Conservation (phyloP, 2,797 vertebrate species). For the Tragelaphus oryx region DNA sequence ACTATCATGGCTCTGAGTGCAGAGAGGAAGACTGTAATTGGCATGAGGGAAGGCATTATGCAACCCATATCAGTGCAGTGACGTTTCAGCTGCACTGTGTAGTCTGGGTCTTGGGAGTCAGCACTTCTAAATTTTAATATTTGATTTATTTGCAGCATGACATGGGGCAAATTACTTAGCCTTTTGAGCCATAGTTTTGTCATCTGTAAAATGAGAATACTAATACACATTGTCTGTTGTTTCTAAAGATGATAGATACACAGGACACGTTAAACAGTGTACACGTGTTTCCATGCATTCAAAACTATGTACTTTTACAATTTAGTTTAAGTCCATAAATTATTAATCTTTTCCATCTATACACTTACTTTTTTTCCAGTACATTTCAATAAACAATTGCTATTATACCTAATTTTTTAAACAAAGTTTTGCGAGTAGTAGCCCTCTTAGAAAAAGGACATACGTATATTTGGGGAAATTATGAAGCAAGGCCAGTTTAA, state of each 20-base stretch:
- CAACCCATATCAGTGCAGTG: fast-evolving
- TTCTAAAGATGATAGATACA: background rate
- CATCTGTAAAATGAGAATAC: background rate
- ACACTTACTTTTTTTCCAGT: background rate
- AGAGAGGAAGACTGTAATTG: background rate
- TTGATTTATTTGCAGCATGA: background rate
- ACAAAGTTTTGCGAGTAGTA: background rate
- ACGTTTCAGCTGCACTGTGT: fast-evolving
- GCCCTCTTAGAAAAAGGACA: background rate
- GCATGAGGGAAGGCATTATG: background rate
- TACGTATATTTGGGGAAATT: background rate
- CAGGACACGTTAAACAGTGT: background rate
- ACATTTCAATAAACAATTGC: background rate
- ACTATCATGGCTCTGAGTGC: fast-evolving
- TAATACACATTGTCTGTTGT: background rate
- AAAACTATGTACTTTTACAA: background rate
- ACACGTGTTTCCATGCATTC: background rate
- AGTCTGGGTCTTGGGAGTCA: fast-evolving
- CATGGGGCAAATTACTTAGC: background rate
- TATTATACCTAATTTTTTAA: background rate
- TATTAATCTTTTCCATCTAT: background rate
- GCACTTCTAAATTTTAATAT: background rate
- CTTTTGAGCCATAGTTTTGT: background rate
- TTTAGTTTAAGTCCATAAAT: background rate
- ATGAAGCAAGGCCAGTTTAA: background rate